phyloP scores from a whole-genome alignment of 2,888 invertebrate genomes.

The Augiades crinisus region DNA sequence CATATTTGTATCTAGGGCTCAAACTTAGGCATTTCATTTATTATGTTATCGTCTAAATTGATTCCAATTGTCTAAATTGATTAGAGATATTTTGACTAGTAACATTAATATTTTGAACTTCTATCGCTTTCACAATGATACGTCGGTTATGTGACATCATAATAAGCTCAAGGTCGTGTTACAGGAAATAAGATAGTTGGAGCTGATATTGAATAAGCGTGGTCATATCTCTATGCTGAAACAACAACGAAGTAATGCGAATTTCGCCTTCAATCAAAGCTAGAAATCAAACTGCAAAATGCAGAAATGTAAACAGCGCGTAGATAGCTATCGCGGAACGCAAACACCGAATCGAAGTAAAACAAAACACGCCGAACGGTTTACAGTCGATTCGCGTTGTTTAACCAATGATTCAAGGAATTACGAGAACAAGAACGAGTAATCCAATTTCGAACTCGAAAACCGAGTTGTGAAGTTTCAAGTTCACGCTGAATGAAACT shows the following conservation, averaged over 20 bases:
- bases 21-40: too few relatives aligned
- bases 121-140: too few relatives aligned
- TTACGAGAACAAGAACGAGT: not conserved
- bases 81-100: too few relatives aligned
- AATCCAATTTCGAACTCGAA: not conserved
- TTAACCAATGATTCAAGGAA: conserved; percentile 5
- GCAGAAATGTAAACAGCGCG: conserved; percentile 27
- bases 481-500: not conserved
- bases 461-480: too few relatives aligned
- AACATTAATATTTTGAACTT: too few relatives aligned
- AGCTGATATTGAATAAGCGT: too few relatives aligned
- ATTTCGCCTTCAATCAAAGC: conserved; percentile 26
- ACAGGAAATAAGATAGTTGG: too few relatives aligned
- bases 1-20: too few relatives aligned
- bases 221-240: not conserved
- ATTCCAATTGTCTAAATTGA: too few relatives aligned
- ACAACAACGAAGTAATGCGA: not conserved
- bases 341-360: conserved; percentile 14
- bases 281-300: conserved; percentile 28
- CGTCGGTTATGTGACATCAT: too few relatives aligned
- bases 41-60: too few relatives aligned
- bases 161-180: too few relatives aligned
- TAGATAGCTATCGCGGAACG: conserved; percentile 19
- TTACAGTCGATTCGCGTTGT: conserved; percentile 3
- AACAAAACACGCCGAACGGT: conserved; percentile 4